These are phyloP conservation scores for Cataglyphis albicans DNA, from an alignment of 2,888 invertebrate species.

Conservation along the genomic window DNA sequence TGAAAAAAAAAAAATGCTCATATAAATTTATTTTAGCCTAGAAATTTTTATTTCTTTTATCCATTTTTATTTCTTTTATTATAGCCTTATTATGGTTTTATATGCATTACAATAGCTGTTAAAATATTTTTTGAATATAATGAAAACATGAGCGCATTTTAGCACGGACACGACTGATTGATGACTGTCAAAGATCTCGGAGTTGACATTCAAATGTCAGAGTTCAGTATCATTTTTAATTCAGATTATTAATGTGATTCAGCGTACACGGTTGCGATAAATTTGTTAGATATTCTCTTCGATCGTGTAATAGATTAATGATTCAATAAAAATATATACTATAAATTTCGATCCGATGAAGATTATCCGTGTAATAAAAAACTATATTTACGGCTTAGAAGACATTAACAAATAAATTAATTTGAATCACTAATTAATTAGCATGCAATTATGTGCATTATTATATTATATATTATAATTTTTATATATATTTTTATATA, in stretches of 20 bases:
- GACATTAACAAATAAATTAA: neutral
- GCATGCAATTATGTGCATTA: neutral
- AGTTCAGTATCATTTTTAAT: slow-evolving; percentile 6
- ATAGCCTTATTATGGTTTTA: neutral
- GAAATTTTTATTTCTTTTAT: neutral
- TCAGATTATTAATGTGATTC: slow-evolving; percentile 10
- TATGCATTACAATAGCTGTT: neutral
- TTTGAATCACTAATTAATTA: neutral
- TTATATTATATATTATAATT: too few relatives aligned
- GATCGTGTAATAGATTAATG: slow-evolving; percentile 1
- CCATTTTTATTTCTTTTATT: neutral
- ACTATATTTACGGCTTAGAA: neutral
- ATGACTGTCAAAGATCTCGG: slow-evolving; percentile 15
- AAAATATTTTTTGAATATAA: neutral
- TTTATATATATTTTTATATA: neutral
- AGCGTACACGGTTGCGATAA: neutral
- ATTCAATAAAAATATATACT: neutral
- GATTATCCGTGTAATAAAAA: neutral
- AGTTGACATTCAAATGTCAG: slow-evolving; percentile 13
- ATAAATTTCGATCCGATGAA: neutral
- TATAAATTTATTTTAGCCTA: neutral
- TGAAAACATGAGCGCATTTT: slow-evolving; percentile 13
- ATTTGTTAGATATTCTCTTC: neutral
- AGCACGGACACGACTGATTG: neutral
- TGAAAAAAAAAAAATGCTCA: neutral